Evolutionary conservation across 2,797 vertebrate genomes (phyloP), one percentile per base, ranked within the genome.

Genomic region (Oreortyx pictus): DNA sequence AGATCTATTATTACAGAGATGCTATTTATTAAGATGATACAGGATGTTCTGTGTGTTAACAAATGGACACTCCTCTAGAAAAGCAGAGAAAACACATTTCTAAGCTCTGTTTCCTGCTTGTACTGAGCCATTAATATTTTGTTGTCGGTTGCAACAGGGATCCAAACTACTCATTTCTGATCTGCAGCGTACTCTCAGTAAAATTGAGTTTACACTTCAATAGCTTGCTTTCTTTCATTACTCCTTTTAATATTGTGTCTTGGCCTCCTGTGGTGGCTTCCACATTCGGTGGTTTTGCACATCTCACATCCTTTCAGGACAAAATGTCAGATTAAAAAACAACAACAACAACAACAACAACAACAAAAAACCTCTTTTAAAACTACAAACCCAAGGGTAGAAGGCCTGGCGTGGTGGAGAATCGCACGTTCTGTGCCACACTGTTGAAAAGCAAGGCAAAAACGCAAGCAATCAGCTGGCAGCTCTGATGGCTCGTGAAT

Each of bases 151-250:
- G 77, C 80, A 93, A 44, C 66, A 66, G 86, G 71, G 44, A 92
- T 88, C 79, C 90, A 49, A 79, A 65, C 75, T 93, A 81, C 67
- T 93, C 67, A 71, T 95, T 93, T 96, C 92, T 93, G 89, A 84
- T 94, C 68, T 86, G 84, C 75, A 82, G 88, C 82, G 52, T 73
- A 41, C 66, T 92, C 65, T 62, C 76, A 87, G 88, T 89, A 88
- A 92, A 94, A 79, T 76, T 82, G 83, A 90, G 93, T 94, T 96
- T 88, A 76, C 73, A 89, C 82, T 92, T 88, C 86, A 95, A 39
- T 77, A 88, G 64, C 39, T 96, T 96, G 43, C 89, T 92, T 89
- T 76, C 94, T 94, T 95, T 96, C 84, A 94, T 96, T 95, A 88
- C 93, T 92, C 93, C 87, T 83, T 90, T 96, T 93, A 92, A 94